These are phyloP conservation scores for Phylloscopus whistleri DNA, from an alignment of 2,113 vertebrate species.

Conservation along the genomic window DNA sequence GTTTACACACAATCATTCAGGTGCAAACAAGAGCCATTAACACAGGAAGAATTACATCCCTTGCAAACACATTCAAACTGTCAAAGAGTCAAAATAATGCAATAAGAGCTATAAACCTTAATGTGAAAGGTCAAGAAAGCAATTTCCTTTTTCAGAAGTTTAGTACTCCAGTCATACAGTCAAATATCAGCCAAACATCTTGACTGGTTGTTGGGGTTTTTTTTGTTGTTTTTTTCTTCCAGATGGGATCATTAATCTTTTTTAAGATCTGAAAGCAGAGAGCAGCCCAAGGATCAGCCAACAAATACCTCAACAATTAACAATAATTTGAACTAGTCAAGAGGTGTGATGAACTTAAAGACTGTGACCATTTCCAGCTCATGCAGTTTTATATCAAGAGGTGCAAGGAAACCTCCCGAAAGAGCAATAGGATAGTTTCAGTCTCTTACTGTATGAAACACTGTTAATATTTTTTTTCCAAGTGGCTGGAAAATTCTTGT, in stretches of 20 bases:
- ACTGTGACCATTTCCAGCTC: background rate
- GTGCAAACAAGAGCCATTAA: background rate
- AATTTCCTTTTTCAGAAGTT: background rate
- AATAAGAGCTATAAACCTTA: background rate
- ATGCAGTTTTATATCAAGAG: background rate
- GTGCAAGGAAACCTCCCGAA: background rate
- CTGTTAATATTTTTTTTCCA: background rate
- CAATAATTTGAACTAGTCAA: background rate
- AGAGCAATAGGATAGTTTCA: background rate
- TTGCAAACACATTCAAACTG: background rate
- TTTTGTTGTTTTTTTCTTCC: background rate
- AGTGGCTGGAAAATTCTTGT: background rate
- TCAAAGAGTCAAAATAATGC: background rate
- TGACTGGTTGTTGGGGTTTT: background rate
- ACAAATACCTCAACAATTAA: background rate
- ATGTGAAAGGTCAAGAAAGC: background rate
- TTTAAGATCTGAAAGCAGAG: background rate
- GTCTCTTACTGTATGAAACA: background rate
- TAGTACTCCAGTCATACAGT: background rate
- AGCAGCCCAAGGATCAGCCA: background rate
- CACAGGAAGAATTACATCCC: background rate
- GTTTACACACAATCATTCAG: background rate
- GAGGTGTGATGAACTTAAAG: background rate
- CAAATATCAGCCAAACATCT: background rate
- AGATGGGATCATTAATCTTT: background rate